Evolutionary conservation across 2,113 vertebrate genomes (phyloP).

Genomic region (Tachycineta bicolor): DNA sequence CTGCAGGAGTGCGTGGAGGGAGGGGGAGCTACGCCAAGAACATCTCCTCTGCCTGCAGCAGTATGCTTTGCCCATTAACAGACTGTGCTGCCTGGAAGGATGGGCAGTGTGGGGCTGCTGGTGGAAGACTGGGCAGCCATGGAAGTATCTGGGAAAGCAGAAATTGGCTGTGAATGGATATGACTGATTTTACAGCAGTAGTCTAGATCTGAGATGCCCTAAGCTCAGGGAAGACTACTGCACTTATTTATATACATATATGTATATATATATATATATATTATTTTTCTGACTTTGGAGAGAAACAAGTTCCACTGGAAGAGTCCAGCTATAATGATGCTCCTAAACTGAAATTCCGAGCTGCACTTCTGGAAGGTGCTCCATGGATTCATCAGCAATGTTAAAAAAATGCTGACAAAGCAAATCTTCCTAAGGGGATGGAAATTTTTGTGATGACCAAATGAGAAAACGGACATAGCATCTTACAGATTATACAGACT

Average conservation of each 20-base stretch:
- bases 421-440: neutral
- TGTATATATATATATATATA: neutral
- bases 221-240: neutral
- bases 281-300: neutral
- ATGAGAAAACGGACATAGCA: neutral
- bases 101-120: neutral
- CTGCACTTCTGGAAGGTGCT: neutral
- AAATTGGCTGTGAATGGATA: neutral
- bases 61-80: neutral
- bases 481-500: neutral
- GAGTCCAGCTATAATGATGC: neutral
- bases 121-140: neutral
- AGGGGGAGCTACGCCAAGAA: neutral
- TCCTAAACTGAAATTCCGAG: neutral
- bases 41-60: neutral
- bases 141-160: neutral
- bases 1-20: rapidly evolving
- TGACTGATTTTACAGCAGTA: neutral
- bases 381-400: neutral
- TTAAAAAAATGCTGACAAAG: neutral
- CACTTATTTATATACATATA: neutral
- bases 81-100: neutral
- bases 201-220: neutral
- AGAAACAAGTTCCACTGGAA: neutral
- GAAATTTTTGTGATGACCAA: neutral